Evolutionary conservation across 2,888 invertebrate genomes (phyloP).

Genomic region (Digitonthophagus gazella): DNA sequence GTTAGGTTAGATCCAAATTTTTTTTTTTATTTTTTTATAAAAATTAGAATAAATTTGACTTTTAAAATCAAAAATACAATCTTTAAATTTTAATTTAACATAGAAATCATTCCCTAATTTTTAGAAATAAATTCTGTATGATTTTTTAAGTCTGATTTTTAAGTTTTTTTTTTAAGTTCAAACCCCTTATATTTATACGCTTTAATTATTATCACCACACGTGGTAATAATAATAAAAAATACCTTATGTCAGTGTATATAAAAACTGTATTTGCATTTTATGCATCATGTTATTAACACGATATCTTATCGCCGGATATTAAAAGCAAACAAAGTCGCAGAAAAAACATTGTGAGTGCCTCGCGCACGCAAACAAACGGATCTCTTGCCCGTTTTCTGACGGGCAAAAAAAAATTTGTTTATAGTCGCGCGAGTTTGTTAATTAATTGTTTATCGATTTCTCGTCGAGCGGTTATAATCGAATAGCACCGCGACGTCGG

Average conservation of each 20-base stretch:
- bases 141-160: too few species aligned
- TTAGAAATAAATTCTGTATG: too few species aligned
- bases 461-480: not conserved
- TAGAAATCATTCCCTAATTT: too few species aligned
- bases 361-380: not conserved
- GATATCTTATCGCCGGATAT: not conserved
- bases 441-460: not conserved
- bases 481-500: not conserved
- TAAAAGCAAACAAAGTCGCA: not conserved
- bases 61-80: too few species aligned
- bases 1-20: too few species aligned
- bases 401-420: not conserved
- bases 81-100: too few species aligned
- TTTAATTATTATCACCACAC: too few species aligned
- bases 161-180: too few species aligned
- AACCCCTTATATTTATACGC: too few species aligned
- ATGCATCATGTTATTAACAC: not conserved
- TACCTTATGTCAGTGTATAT: not conserved
- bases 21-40: too few species aligned
- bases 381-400: not conserved
- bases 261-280: not conserved
- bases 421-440: not conserved
- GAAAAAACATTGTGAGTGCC: not conserved
- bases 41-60: too few species aligned
- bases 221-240: too few species aligned